These are phyloP conservation scores for Philereme transversata DNA, from an alignment of 2,888 invertebrate genomes.

Conservation along the genomic window DNA sequence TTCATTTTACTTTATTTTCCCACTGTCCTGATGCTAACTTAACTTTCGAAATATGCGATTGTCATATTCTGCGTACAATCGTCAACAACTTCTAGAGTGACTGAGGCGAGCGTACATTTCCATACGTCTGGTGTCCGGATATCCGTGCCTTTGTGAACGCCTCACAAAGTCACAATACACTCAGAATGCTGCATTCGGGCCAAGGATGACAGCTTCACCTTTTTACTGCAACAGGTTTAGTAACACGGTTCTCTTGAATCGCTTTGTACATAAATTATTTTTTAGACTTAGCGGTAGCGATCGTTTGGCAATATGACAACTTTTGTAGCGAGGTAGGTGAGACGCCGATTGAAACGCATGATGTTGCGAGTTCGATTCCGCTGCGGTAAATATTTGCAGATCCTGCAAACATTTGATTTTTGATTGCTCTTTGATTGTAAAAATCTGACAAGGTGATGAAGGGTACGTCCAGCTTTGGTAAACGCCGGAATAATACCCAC, in stretches of 20 bases:
- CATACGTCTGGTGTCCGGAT: constrained; percentile 23
- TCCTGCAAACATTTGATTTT: too few relatives aligned
- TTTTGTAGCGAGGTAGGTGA: too few relatives aligned
- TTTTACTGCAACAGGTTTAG: not conserved
- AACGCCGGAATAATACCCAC: constrained; percentile 99
- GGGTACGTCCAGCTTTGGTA: constrained; percentile 99
- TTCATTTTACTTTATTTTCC: too few relatives aligned
- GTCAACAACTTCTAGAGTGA: not conserved
- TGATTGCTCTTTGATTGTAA: too few relatives aligned
- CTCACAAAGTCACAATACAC: constrained; percentile 28
- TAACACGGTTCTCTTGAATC: not conserved
- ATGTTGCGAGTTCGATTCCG: too few relatives aligned
- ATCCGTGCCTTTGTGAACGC: constrained; percentile 28
- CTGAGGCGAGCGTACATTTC: constrained; percentile 2
- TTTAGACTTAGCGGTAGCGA: too few relatives aligned
- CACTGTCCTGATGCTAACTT: not conserved
- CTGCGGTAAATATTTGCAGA: too few relatives aligned
- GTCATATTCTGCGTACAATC: not conserved
- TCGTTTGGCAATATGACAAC: too few relatives aligned
- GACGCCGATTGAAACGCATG: too few relatives aligned
- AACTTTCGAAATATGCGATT: constrained; percentile 4
- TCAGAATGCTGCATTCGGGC: constrained; percentile 9
- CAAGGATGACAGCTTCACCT: constrained; percentile 11
- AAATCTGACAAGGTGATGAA: constrained; percentile 90
- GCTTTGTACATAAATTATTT: too few relatives aligned